Evolutionary conservation across 2,888 invertebrate species (phyloP).

Genomic region (Syritta pipiens): DNA sequence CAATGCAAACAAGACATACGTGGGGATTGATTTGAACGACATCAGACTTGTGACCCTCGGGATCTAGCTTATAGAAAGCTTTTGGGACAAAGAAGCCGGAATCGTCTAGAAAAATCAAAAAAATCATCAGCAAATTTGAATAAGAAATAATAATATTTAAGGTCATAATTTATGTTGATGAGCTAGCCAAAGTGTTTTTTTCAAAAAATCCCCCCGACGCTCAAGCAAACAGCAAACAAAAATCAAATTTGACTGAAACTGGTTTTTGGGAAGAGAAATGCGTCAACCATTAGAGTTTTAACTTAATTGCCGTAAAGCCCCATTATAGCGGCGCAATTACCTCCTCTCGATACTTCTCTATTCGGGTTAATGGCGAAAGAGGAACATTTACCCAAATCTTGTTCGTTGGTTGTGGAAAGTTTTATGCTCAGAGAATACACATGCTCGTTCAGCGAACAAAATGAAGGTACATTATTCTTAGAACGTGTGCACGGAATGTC

Average conservation of each 20-base stretch:
- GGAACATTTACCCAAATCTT: slow-evolving; percentile 12
- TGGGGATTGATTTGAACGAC: slow-evolving; percentile 74
- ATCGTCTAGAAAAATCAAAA: slow-evolving; percentile 67
- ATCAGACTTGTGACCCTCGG: slow-evolving; percentile 75
- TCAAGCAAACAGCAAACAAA: too few species aligned
- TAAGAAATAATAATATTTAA: slow-evolving; percentile 1
- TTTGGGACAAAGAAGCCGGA: slow-evolving; percentile 75
- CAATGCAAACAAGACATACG: slow-evolving; percentile 63
- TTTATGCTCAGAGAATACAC: background rate
- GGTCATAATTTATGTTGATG: slow-evolving; percentile 11
- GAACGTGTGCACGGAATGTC: slow-evolving; percentile 26
- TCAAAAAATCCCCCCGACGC: too few species aligned
- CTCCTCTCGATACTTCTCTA: background rate
- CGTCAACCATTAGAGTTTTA: slow-evolving; percentile 1
- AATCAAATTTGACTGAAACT: slow-evolving; percentile 22
- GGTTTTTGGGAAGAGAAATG: slow-evolving; percentile 24
- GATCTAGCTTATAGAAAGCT: slow-evolving; percentile 75
- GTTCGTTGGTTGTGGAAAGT: slow-evolving; percentile 1
- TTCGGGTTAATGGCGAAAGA: slow-evolving; percentile 29
- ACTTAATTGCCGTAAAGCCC: slow-evolving; percentile 9
- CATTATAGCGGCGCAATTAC: slow-evolving; percentile 4
- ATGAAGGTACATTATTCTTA: slow-evolving; percentile 13
- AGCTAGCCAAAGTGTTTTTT: too few species aligned
- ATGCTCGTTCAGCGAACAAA: background rate
- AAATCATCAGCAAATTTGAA: slow-evolving; percentile 6